Base-by-base conservation (phyloP, 2,888 invertebrate genomes). In the Drosophila setosimentum region DNA sequence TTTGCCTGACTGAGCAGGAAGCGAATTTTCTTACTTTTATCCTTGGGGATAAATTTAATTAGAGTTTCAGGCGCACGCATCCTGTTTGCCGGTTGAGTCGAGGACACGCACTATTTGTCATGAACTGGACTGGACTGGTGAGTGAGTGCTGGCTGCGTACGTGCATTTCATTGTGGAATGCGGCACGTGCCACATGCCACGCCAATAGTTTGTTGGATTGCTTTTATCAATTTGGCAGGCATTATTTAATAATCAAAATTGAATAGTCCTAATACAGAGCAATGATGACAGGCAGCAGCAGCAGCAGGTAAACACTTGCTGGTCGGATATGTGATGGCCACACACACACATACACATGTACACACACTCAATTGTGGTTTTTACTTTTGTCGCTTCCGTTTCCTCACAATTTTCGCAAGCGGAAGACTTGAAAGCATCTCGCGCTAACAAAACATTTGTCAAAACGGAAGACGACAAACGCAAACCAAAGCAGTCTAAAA, bases 201-300 rank as follows among this genome's bases (percentile, higher is more conserved):
- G 59, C 62, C 49, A 65, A 68, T 65, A 71, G 78, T 78, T 78
- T 40, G 69, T 65, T 75, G 71, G 40, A 64, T 70, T 60, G 78
- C 76, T 68, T 82, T 76, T 87, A 80, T 83, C 83, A 79, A 80
- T 80, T 68, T 59, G 69, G 71, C 60, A 16, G 64, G 54, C 79
- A 89, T 90, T 91, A 91, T 90, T 90, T 79, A 91, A 88, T 89
- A 88, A 89, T 87, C 86, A 89, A 90, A 90, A 91, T 91, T 90
- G 91, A 91, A 91, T 91, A 90, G 88, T 78, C 74, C 85, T 85
- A 87, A 86, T 86, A 83, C 74, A 54, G 49, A 49, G 68, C 74
- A 45, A 45, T 24, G 85, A 73, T 82, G 87, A 87, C 84, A 85
- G 76, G 51, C 71, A 55, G 30, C 57, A 51, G 24, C 29, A 45